Conservation (phyloP, 2,888 invertebrate genomes). For the Agonopterix heracliana region DNA sequence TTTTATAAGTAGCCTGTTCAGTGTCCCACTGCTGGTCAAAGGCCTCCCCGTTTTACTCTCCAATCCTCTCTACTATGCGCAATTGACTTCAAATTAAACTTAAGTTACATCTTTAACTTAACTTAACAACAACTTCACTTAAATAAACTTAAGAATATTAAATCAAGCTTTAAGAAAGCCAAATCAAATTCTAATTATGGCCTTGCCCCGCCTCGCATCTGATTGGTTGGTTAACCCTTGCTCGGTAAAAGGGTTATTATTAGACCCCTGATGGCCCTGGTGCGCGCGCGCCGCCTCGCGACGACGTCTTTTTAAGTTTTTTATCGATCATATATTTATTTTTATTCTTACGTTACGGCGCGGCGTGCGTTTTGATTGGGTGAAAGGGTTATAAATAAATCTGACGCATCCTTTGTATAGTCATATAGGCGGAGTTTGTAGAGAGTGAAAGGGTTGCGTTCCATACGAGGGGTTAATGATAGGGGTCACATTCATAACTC, state of each 20-base stretch:
- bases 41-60: no score
- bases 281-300: conserved; percentile 55
- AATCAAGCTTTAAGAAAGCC: neutral
- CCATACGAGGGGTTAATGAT: conserved; percentile 25
- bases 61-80: no score
- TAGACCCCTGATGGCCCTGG: conserved; percentile 43
- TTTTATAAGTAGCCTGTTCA: no score
- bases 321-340: conserved; percentile 50
- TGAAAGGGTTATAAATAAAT: conserved; percentile 70
- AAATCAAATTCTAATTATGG: conserved; percentile 23
- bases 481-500: conserved; percentile 7
- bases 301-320: conserved; percentile 61
- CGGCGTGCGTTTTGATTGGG: conserved; percentile 49
- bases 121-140: no score
- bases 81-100: no score
- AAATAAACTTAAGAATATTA: no score
- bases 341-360: conserved; percentile 33
- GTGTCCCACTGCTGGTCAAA: no score
- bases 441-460: conserved; percentile 57
- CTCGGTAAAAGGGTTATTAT: conserved; percentile 69
- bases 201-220: conserved; percentile 53
- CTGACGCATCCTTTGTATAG: conserved; percentile 31
- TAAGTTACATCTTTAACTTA: no score
- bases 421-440: conserved; percentile 43
- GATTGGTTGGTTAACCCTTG: conserved; percentile 68